Evolutionary conservation across 2,888 invertebrate species (phyloP), one percentile per base, ranked within the genome.

Genomic region (Entomobrya proxima): DNA sequence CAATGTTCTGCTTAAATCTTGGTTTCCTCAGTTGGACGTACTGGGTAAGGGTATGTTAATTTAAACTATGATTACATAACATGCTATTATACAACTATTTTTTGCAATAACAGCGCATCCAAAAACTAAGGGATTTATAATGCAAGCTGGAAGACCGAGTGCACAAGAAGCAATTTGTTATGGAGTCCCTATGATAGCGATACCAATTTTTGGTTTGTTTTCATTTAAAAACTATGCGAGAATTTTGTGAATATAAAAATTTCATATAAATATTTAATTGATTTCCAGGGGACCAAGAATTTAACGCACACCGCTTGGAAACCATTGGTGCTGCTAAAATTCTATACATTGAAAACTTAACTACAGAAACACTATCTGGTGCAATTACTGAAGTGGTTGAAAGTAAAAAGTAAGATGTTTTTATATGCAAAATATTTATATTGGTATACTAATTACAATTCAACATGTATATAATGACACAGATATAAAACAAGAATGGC

Each of bases 11-110:
- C 86, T 89, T 2, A 52, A 85, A 21, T 9, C 83, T 9, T 91
- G 90, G 90, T 81, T 90, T 61, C 90, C 90, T 4, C 91, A 91
- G 69, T 88, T 89, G 44, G 89, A 90, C 15, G 84, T 91, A 21
- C 74, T 91, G n/a, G 58, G 58, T 61, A n/a, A n/a, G 32, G 1
- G n/a, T n/a, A n/a, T n/a, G n/a, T n/a, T n/a, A n/a, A n/a, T n/a
- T n/a, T n/a, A 55, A 24, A 9, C n/a, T 27, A 32, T 15, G 13
- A 15, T 32, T n/a, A n/a, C 3, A 1, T 6, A 55, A n/a, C n/a
- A n/a, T 32, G 4, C n/a, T n/a, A n/a, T n/a, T n/a, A n/a, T n/a
- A n/a, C n/a, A n/a, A n/a, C n/a, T n/a, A n/a, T n/a, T 32, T 61
- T n/a, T n/a, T n/a, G n/a, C n/a, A n/a, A n/a, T 64, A 37, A 3